Base-by-base conservation (phyloP, 2,113 vertebrate genomes). In the Gambusia holbrooki region DNA sequence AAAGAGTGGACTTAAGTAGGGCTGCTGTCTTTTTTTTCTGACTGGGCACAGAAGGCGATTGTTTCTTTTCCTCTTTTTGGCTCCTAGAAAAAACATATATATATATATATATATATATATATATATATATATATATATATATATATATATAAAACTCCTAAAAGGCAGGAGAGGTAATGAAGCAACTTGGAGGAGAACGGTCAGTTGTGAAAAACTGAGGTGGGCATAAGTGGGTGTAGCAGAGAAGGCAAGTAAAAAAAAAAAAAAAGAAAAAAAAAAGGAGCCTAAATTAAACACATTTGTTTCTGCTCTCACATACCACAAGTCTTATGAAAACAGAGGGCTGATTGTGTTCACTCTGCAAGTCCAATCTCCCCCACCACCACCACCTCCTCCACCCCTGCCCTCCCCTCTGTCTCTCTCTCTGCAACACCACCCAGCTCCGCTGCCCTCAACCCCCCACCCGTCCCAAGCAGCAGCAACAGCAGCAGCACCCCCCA, bases 271-370 rank as follows among this genome's bases (percentile, higher is more conserved):
- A n/a, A 51, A n/a, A 87, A 84, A 88, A 90, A 92, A 91, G 83
- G 79, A 83, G 79, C 86, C 91, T 94, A 94, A 94, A 95, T 95
- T 95, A 95, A 95, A 95, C 94, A 94, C 94, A 95, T 95, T 95
- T 95, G 94, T 95, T 95, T 95, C 94, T 94, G 94, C 93, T 94
- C 94, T 93, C 92, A 92, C 94, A 95, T 95, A 95, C 94, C 94
- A 93, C 94, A 94, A 95, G 94, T 94, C 94, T 94, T 94, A 94
- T 94, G 93, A 95, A 95, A 95, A 95, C 94, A 95, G 94, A 95
- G 94, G 92, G 83, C 90, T 93, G 94, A 95, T 95, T 95, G 94
- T 95, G 92, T 94, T 94, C 94, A 79, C 91, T 93, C 90, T 90
- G 84, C 89, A 88, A 90, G 89, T 88, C 78, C 84, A 74, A 82